A percentile compares a stretch with the other conserved stretches of the same genome.
These are phyloP conservation scores for Dicroscelio sp. DNA, from an alignment of 2,888 invertebrate genomes.

Conservation along the genomic window DNA sequence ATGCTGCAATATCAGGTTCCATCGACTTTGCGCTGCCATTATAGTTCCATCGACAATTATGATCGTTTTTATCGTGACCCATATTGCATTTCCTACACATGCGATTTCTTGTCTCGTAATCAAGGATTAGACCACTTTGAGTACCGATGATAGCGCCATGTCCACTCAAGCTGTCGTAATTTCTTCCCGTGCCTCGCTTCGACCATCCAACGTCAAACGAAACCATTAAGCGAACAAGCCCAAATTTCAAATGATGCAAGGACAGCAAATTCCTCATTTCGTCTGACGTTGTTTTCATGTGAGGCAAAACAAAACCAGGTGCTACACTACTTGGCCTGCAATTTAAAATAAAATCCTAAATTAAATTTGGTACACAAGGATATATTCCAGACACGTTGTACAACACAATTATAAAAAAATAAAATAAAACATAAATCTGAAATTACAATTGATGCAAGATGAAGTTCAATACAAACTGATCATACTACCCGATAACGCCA, in stretches of 20 bases:
- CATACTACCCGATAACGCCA: too few relatives aligned
- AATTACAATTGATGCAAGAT: too few relatives aligned
- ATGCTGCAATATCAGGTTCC: slow-evolving; percentile 1
- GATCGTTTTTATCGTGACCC: background rate
- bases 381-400: too few relatives aligned
- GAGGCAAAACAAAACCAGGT: background rate
- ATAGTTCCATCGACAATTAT: slow-evolving; percentile 16
- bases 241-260: background rate
- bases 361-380: too few relatives aligned
- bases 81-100: background rate
- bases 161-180: slow-evolving; percentile 23
- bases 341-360: background rate
- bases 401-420: too few relatives aligned
- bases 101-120: background rate
- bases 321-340: background rate
- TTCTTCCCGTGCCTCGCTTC: background rate
- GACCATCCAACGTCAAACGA: slow-evolving; percentile 4
- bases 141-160: slow-evolving; percentile 3
- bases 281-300: too few relatives aligned
- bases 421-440: too few relatives aligned
- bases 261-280: background rate
- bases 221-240: background rate
- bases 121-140: background rate
- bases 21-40: slow-evolving; percentile 35
- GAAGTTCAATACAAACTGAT: too few relatives aligned